Conservation (phyloP, 30 jellyfish, hydroid and myxozoan species). For the Catostylus mosaicus region DNA sequence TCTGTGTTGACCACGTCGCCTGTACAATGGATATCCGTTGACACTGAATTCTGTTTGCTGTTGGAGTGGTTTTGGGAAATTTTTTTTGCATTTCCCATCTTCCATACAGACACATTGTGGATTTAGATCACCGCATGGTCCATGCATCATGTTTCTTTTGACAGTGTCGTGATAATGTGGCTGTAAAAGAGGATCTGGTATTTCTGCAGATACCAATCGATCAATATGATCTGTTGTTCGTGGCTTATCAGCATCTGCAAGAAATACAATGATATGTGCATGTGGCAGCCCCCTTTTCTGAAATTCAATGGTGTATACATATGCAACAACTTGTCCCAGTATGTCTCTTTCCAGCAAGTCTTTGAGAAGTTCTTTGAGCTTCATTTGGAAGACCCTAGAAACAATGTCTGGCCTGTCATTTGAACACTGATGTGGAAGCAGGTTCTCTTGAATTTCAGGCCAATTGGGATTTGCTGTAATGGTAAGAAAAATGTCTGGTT, state of each 20-base stretch:
- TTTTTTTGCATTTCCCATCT: not conserved
- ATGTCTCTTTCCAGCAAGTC: constrained; percentile 10
- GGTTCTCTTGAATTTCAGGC: constrained; percentile 64
- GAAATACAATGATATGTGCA: too few relatives aligned
- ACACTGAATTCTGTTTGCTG: not conserved
- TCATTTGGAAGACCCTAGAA: constrained; percentile 46
- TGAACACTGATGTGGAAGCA: constrained; percentile 51
- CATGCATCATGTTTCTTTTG: not conserved
- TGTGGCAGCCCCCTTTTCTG: not conserved
- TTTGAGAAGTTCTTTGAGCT: not conserved
- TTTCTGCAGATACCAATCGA: constrained; percentile 4
- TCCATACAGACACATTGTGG: not conserved
- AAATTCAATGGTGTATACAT: not conserved
- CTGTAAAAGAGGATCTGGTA: not conserved
- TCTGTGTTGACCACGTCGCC: not conserved
- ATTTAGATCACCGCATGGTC: not conserved
- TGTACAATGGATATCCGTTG: too few relatives aligned
- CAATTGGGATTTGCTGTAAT: constrained; percentile 72
- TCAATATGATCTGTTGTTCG: not conserved
- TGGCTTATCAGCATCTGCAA: constrained; percentile 19
- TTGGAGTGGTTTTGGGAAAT: not conserved
- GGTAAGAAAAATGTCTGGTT: too few relatives aligned
- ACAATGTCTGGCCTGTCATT: constrained; percentile 37
- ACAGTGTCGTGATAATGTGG: not conserved
- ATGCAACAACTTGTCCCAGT: constrained; percentile 1